Conservation (phyloP, 2,113 vertebrate genomes). For the Brachionichthys hirsutus region DNA sequence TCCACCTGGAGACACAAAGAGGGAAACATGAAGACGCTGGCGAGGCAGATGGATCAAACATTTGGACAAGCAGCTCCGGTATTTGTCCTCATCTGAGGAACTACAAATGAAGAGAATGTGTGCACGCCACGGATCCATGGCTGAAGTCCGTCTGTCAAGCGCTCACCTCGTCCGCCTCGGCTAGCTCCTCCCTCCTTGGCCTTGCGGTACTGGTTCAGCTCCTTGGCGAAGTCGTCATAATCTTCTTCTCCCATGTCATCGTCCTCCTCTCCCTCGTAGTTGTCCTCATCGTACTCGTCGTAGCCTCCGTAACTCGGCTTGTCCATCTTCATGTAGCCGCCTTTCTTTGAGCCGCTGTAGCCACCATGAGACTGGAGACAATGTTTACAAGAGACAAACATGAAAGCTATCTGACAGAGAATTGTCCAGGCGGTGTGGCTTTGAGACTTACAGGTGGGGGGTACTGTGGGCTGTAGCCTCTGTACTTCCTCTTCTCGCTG, state of each 20-base stretch:
- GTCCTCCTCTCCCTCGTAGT: constrained; percentile 87
- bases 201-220: constrained; percentile 90
- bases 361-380: constrained; percentile 81
- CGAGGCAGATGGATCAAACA: too few species aligned
- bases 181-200: constrained; percentile 84
- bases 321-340: constrained; percentile 88
- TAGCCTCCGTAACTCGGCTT: constrained; percentile 86
- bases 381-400: too few species aligned
- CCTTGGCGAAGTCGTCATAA: constrained; percentile 90
- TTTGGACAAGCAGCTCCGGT: too few species aligned
- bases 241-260: constrained; percentile 87
- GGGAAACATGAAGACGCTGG: not conserved
- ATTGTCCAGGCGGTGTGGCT: too few species aligned
- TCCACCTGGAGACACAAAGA: constrained; percentile 68
- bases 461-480: constrained; percentile 92
- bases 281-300: constrained; percentile 87
- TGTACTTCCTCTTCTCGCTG: constrained; percentile 89
- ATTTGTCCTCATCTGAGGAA: not conserved
- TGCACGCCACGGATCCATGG: not conserved
- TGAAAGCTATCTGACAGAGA: too few species aligned
- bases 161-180: constrained; percentile 68
- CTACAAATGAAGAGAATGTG: too few species aligned
- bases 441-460: constrained; percentile 72
- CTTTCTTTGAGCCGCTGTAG: constrained; percentile 84
- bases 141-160: not conserved